A percentile compares a stretch with the other conserved stretches of the same genome.
These are phyloP conservation scores for Charadrius vociferus DNA, from an alignment of 2,113 vertebrate species.

Conservation along the genomic window DNA sequence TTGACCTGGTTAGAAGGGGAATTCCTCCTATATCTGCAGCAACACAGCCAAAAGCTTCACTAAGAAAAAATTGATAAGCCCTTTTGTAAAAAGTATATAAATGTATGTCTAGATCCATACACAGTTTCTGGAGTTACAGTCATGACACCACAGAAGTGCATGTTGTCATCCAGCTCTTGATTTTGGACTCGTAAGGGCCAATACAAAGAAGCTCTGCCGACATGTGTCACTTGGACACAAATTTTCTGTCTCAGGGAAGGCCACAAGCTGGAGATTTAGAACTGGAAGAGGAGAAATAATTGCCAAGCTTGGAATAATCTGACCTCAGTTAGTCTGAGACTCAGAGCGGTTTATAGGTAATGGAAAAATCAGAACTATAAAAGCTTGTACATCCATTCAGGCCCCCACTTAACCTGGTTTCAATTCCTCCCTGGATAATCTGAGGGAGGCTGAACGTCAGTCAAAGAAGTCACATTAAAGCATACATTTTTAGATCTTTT, in stretches of 20 bases:
- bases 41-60: neutral
- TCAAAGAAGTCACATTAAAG: constrained; percentile 44
- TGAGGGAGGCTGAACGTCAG: constrained; percentile 5
- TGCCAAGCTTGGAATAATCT: neutral
- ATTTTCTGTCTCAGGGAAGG: neutral
- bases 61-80: neutral
- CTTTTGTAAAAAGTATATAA: neutral
- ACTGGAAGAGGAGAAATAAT: neutral
- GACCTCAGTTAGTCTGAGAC: neutral
- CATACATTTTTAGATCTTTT: neutral
- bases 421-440: constrained; percentile 11
- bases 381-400: neutral
- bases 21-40: neutral
- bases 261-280: neutral
- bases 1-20: neutral
- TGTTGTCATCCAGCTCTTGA: neutral
- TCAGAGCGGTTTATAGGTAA: neutral
- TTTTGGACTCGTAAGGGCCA: neutral
- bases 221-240: neutral
- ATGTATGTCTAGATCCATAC: neutral
- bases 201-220: neutral
- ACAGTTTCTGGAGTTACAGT: neutral
- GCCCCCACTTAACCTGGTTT: neutral
- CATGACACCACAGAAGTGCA: neutral
- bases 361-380: constrained; percentile 20